Evolutionary conservation across 2,888 invertebrate genomes (phyloP).

Genomic region (Chironomus riparius): DNA sequence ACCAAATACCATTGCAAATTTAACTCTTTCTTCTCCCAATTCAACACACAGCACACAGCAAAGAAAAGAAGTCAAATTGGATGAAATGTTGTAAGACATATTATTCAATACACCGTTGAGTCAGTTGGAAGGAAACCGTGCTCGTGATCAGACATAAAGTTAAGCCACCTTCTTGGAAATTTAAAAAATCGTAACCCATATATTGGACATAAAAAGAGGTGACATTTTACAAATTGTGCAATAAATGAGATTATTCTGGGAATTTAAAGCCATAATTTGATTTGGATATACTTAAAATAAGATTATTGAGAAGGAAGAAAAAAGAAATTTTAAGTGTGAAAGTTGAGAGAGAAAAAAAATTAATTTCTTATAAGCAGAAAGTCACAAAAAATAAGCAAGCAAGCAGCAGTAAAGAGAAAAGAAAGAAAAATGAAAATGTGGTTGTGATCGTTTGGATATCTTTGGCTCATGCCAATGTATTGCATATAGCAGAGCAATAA

Average conservation of each 20-base stretch:
- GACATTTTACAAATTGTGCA: slow-evolving; percentile 20
- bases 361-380: not conserved
- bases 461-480: slow-evolving; percentile 26
- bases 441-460: slow-evolving; percentile 20
- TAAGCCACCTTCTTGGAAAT: not conserved
- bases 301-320: not conserved
- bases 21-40: not conserved
- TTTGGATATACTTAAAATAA: not conserved
- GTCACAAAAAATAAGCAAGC: not conserved
- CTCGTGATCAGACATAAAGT: slow-evolving; percentile 15
- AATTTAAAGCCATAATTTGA: not conserved
- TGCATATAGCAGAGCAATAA: slow-evolving; percentile 22
- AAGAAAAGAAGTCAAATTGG: not conserved
- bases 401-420: slow-evolving; percentile 2
- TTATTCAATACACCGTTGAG: not conserved
- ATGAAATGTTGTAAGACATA: not conserved
- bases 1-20: slow-evolving; percentile 19
- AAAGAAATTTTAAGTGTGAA: slow-evolving; percentile 20
- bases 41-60: not conserved
- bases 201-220: not conserved
- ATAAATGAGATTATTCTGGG: not conserved
- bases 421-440: slow-evolving; percentile 16
- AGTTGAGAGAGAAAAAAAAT: slow-evolving; percentile 18
- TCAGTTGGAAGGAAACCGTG: slow-evolving; percentile 3
- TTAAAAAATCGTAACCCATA: slow-evolving; percentile 10